These are phyloP conservation scores for Mercenaria mercenaria DNA, from an alignment of 1,140 invertebrate species.

Conservation along the genomic window DNA sequence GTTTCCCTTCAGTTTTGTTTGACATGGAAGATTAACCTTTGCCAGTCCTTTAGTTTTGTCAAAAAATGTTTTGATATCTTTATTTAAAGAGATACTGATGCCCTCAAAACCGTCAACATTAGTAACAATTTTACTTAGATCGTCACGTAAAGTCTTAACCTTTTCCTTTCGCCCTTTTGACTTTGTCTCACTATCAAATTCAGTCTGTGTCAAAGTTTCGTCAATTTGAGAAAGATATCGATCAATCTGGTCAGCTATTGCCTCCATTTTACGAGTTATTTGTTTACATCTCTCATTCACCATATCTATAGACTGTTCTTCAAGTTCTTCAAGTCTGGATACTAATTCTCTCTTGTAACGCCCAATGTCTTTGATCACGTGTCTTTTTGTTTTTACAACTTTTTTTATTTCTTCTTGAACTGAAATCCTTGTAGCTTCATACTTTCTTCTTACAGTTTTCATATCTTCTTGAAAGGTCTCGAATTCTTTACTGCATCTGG, in stretches of 20 bases:
- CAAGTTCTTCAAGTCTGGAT: neutral
- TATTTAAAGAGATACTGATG: neutral
- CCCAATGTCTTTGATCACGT: neutral
- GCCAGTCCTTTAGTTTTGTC: neutral
- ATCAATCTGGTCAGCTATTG: neutral
- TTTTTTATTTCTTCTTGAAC: neutral
- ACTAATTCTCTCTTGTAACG: neutral
- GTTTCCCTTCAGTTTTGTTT: neutral
- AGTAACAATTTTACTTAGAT: neutral
- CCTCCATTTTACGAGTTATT: neutral
- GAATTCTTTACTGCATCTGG: neutral
- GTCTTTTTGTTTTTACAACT: neutral
- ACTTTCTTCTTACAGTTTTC: neutral
- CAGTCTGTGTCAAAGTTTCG: neutral
- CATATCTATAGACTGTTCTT: neutral
- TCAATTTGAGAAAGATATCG: neutral
- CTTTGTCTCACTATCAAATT: neutral
- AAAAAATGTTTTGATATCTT: neutral
- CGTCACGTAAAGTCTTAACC: neutral
- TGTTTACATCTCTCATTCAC: neutral
- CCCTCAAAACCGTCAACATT: neutral
- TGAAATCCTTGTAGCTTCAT: neutral
- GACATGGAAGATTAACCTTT: neutral
- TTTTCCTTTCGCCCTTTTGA: neutral
- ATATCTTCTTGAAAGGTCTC: neutral